Conservation (phyloP, 2,888 invertebrate genomes). For the Diploptera punctata region DNA sequence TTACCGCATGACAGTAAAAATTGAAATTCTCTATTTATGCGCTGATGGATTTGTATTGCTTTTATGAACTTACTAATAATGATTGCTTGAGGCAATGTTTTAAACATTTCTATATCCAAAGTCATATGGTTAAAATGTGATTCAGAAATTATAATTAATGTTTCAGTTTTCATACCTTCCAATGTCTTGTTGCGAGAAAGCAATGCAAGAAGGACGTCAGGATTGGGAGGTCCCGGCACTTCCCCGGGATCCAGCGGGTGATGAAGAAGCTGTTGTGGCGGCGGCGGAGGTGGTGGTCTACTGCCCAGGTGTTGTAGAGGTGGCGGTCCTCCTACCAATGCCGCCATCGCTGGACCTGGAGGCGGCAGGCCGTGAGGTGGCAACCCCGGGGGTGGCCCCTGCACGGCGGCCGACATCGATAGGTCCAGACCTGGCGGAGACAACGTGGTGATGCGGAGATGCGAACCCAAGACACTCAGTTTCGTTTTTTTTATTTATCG, state of each 20-base stretch:
- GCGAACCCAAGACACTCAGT: constrained; percentile 39
- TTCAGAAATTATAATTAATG: too few relatives aligned
- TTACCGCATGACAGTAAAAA: too few relatives aligned
- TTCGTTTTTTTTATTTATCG: too few relatives aligned
- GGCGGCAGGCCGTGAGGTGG: constrained; percentile 41
- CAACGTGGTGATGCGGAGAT: constrained; percentile 46
- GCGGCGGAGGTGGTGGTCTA: constrained; percentile 47
- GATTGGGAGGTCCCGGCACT: constrained; percentile 66
- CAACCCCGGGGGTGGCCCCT: constrained; percentile 37
- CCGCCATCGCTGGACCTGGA: constrained; percentile 42
- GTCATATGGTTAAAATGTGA: too few relatives aligned
- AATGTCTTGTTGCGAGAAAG: constrained; percentile 86
- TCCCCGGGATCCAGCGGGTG: constrained; percentile 51
- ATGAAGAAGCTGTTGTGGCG: constrained; percentile 45
- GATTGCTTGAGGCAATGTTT: too few relatives aligned
- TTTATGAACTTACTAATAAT: too few relatives aligned
- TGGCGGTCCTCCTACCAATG: constrained; percentile 45
- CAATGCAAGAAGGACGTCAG: constrained; percentile 83
- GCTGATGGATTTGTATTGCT: too few relatives aligned
- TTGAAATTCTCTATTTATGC: too few relatives aligned
- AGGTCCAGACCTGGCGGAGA: constrained; percentile 56
- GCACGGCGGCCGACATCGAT: constrained; percentile 56
- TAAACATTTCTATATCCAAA: too few relatives aligned
- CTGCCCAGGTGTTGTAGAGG: constrained; percentile 47
- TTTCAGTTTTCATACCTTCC: constrained; percentile 79